Conservation (phyloP, 2,113 vertebrate species). For the Formicarius rufipectus region DNA sequence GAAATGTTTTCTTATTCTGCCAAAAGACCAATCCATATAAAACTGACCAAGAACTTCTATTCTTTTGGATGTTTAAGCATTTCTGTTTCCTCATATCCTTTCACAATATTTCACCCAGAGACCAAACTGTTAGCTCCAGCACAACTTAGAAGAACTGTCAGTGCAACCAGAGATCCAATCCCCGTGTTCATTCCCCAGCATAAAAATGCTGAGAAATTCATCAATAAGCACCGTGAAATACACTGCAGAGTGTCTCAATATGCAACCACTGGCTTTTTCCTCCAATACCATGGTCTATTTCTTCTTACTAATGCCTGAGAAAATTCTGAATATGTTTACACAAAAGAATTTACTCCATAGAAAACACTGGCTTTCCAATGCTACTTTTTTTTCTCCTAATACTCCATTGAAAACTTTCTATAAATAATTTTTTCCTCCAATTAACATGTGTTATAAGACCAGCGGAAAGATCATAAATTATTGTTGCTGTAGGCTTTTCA, state of each 20-base stretch:
- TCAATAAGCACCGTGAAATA: neutral
- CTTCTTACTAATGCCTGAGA: neutral
- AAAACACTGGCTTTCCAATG: neutral
- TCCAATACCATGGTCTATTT: neutral
- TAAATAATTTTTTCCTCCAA: constrained; percentile 38
- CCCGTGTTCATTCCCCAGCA: neutral
- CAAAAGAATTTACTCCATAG: neutral
- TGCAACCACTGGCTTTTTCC: neutral
- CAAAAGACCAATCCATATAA: neutral
- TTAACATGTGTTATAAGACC: constrained; percentile 22
- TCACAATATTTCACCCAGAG: neutral
- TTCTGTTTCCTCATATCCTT: neutral
- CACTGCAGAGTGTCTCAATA: neutral
- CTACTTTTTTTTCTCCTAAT: neutral
- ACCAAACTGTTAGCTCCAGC: neutral
- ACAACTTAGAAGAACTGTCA: neutral
- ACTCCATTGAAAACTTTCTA: neutral
- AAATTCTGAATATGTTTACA: neutral
- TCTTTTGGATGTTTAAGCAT: neutral
- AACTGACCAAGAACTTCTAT: neutral
- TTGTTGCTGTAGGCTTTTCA: constrained; percentile 17
- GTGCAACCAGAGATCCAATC: neutral
- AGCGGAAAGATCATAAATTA: constrained; percentile 50
- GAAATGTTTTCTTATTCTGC: neutral
- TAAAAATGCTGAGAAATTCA: rapidly evolving